Conservation (phyloP, 2,797 vertebrate genomes). For the Antrozous pallidus region DNA sequence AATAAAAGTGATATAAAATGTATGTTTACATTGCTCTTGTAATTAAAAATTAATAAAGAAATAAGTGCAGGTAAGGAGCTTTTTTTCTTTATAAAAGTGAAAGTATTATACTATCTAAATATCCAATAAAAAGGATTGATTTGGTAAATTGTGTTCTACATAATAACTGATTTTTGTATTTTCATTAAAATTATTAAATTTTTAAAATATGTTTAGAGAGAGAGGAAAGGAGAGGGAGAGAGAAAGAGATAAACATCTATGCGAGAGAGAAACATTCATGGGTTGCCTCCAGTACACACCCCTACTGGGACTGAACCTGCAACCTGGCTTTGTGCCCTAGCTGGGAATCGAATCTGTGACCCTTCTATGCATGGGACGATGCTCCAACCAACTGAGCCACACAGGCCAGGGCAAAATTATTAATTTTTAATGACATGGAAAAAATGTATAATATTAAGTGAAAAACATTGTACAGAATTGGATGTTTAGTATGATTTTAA, state of each 20-base stretch:
- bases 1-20: not conserved
- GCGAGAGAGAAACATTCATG: not conserved
- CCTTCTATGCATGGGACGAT: not conserved
- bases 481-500: not conserved
- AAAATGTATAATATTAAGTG: not conserved
- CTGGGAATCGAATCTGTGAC: not conserved
- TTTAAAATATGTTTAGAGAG: not conserved
- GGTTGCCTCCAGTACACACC: not conserved
- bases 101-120: not conserved
- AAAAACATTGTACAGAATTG: not conserved
- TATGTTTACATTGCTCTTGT: not conserved
- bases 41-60: not conserved
- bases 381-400: not conserved
- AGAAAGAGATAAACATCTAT: not conserved
- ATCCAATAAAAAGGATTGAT: not conserved
- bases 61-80: not conserved
- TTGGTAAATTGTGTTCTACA: too few species aligned
- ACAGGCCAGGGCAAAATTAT: not conserved
- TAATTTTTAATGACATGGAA: not conserved
- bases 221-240: not conserved
- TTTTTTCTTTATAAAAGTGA: not conserved
- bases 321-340: not conserved
- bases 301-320: not conserved
- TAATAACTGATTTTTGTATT: not conserved
- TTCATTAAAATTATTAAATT: constrained; percentile 2